A percentile compares a stretch with the other conserved stretches of the same genome.
These are phyloP conservation scores for Fissipunctia ypsillon DNA, from an alignment of 2,888 invertebrate genomes.

Conservation along the genomic window DNA sequence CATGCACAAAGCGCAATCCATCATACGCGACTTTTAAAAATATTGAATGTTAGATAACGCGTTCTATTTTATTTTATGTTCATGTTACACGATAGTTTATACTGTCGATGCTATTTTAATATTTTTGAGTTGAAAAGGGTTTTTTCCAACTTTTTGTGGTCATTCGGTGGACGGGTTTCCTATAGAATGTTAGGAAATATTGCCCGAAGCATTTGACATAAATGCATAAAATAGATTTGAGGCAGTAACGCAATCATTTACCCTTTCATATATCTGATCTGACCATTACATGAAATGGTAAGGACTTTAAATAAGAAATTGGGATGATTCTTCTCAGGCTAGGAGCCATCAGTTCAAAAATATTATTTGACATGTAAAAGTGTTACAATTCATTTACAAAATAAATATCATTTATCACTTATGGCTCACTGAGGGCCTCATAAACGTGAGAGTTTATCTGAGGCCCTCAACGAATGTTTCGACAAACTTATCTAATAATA, in stretches of 20 bases:
- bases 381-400: neutral
- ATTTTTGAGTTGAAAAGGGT: slow-evolving; percentile 40
- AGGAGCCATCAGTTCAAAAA: neutral
- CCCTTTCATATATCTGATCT: neutral
- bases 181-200: neutral
- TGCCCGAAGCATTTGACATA: neutral
- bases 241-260: neutral
- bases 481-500: too few species aligned
- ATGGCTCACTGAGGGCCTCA: neutral
- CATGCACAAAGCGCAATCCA: slow-evolving; percentile 67
- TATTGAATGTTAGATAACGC: slow-evolving; percentile 68
- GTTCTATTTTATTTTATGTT: slow-evolving; percentile 67
- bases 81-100: slow-evolving; percentile 44
- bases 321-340: neutral
- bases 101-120: slow-evolving; percentile 40
- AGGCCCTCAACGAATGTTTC: too few species aligned
- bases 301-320: neutral
- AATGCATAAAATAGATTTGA: neutral
- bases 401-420: neutral
- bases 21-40: slow-evolving; percentile 69
- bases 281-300: neutral
- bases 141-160: slow-evolving; percentile 1
- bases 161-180: neutral
- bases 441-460: too few species aligned
- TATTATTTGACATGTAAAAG: neutral